These are phyloP conservation scores for Isichthys henryi DNA, from an alignment of 2,113 vertebrate species.

Conservation along the genomic window DNA sequence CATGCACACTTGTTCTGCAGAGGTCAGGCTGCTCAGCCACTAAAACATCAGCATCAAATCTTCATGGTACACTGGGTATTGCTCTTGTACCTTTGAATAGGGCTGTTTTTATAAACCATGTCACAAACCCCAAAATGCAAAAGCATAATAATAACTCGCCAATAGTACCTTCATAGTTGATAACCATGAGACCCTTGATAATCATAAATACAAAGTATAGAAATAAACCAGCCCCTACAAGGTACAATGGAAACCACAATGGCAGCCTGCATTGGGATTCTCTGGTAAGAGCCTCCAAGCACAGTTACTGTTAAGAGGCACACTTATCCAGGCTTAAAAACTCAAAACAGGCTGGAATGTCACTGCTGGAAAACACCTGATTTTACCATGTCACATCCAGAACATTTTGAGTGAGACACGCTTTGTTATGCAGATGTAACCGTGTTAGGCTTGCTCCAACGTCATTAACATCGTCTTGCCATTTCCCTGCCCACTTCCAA, in stretches of 20 bases:
- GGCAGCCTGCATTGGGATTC: not conserved
- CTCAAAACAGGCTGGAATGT: not conserved
- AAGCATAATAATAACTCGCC: not conserved
- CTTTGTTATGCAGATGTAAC: slow-evolving; percentile 45
- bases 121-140: not conserved
- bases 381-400: not conserved
- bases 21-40: not conserved
- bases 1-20: not conserved
- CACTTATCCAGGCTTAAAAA: not conserved
- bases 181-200: not conserved
- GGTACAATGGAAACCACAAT: not conserved
- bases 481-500: not conserved
- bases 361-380: not conserved
- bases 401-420: not conserved
- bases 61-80: not conserved
- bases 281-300: not conserved
- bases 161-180: not conserved
- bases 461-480: slow-evolving; percentile 19
- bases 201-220: not conserved
- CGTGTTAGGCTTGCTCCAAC: slow-evolving; percentile 39
- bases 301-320: not conserved
- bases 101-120: not conserved
- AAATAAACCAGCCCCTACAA: not conserved
- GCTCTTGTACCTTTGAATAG: not conserved
- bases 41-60: not conserved